phyloP scores from a whole-genome alignment of 1,140 invertebrate genomes.

The Drosophila bipectinata region DNA sequence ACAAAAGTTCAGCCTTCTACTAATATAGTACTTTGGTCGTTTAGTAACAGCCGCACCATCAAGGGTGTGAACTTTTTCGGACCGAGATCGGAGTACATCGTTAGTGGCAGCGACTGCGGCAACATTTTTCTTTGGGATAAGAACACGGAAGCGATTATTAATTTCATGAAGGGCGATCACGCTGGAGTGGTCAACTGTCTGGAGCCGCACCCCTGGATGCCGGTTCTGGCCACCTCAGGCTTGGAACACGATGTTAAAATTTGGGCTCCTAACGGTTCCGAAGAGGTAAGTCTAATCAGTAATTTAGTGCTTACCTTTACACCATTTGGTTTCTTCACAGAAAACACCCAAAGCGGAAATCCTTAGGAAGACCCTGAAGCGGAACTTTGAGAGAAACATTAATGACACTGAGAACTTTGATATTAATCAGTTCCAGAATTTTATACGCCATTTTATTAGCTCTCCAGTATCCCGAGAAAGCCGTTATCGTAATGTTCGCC shows the following conservation, averaged over 20 bases:
- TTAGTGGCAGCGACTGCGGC: constrained; percentile 98
- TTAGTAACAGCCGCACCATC: constrained; percentile 90
- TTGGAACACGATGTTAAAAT: constrained; percentile 97
- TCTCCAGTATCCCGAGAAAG: not conserved
- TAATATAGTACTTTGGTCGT: not conserved
- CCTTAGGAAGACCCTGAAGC: constrained; percentile 74
- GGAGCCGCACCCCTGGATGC: constrained; percentile 94
- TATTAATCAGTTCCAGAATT: constrained; percentile 61
- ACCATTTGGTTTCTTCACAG: constrained; percentile 34
- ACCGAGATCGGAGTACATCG: constrained; percentile 93
- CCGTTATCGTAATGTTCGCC: too few species aligned
- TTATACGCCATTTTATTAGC: constrained; percentile 59
- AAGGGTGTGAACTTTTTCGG: constrained; percentile 98
- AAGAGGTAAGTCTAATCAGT: constrained; percentile 65
- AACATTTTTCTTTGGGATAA: constrained; percentile 98
- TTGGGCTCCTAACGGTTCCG: constrained; percentile 90
- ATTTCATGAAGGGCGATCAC: constrained; percentile 93
- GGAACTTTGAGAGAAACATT: constrained; percentile 61
- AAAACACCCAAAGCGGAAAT: constrained; percentile 85
- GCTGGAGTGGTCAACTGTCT: constrained; percentile 96
- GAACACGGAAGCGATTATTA: constrained; percentile 93
- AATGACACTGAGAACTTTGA: constrained; percentile 39
- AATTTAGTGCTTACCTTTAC: too few species aligned
- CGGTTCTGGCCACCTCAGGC: constrained; percentile 92
- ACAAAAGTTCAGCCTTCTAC: not conserved